Conservation (phyloP, 2,888 invertebrate genomes). For the Pseudeuparius sepicola region DNA sequence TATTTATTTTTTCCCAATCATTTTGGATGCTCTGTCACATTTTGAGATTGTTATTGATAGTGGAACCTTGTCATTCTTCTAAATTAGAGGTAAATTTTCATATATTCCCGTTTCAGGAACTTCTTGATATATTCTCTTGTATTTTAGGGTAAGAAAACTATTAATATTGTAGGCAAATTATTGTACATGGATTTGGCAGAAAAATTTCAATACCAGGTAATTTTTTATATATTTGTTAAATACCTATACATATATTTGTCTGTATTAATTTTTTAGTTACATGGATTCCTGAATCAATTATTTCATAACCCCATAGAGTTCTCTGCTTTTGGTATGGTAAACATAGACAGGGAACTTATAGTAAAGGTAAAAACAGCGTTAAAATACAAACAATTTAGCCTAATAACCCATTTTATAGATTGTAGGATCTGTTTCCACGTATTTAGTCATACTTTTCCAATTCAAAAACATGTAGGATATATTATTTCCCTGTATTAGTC, state of each 20-base stretch:
- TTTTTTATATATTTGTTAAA: background rate
- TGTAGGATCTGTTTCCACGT: slow-evolving; percentile 19
- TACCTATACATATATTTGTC: background rate
- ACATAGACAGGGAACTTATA: too few relatives aligned
- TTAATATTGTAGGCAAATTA: background rate
- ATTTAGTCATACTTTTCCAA: slow-evolving; percentile 20
- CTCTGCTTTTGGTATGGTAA: slow-evolving; percentile 12
- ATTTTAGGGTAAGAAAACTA: slow-evolving; percentile 5
- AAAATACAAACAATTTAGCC: too few relatives aligned
- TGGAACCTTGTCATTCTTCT: slow-evolving; percentile 15
- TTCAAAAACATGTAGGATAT: slow-evolving; percentile 11
- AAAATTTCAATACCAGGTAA: background rate
- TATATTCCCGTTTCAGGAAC: background rate
- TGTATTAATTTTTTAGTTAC: slow-evolving; percentile 9
- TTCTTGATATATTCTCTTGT: too few relatives aligned
- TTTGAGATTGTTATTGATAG: slow-evolving; percentile 12
- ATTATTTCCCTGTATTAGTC: too few relatives aligned
- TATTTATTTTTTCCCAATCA: slow-evolving; percentile 11
- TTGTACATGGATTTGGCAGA: background rate
- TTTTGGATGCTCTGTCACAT: slow-evolving; percentile 14
- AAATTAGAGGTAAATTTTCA: background rate
- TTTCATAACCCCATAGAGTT: slow-evolving; percentile 7
- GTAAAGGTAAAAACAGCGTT: too few relatives aligned
- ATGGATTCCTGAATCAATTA: slow-evolving; percentile 4
- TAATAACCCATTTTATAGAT: too few relatives aligned